phyloP scores from a whole-genome alignment of 2,113 vertebrate genomes.

The Sorex araneus region DNA sequence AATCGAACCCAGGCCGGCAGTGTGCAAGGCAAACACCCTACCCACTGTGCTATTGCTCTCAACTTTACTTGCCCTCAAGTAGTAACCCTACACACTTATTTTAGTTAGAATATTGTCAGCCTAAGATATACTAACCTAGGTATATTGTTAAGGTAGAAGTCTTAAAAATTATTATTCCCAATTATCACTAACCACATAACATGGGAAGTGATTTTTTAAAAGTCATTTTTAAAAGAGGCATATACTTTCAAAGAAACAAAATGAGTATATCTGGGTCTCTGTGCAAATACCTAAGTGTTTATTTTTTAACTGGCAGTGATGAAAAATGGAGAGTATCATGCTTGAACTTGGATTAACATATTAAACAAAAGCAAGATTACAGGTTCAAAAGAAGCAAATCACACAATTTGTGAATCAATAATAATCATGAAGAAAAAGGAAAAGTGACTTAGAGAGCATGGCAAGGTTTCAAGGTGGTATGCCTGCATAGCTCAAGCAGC shows the following conservation, averaged over 20 bases:
- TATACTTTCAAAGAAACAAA: slow-evolving; percentile 33
- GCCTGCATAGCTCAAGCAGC: not conserved
- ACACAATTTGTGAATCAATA: not conserved
- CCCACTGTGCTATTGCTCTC: no score
- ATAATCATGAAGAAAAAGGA: not conserved
- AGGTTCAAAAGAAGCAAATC: not conserved
- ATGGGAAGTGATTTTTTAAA: not conserved
- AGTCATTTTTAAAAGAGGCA: not conserved
- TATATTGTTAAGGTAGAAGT: not conserved
- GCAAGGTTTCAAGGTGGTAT: not conserved
- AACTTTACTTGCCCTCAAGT: not conserved
- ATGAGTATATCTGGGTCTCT: not conserved
- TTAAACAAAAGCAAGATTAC: not conserved
- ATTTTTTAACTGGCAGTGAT: not conserved
- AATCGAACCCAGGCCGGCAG: no score
- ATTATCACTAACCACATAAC: not conserved
- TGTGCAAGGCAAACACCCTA: no score
- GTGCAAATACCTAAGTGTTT: not conserved
- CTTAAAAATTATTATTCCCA: not conserved
- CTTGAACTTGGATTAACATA: not conserved
- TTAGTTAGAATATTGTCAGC: not conserved
- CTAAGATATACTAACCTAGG: not conserved
- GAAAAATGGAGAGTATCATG: not conserved
- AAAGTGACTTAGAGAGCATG: not conserved
- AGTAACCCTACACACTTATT: not conserved